Evolutionary conservation across 2,888 invertebrate genomes (phyloP).

Genomic region (Geophilus truncorum): DNA sequence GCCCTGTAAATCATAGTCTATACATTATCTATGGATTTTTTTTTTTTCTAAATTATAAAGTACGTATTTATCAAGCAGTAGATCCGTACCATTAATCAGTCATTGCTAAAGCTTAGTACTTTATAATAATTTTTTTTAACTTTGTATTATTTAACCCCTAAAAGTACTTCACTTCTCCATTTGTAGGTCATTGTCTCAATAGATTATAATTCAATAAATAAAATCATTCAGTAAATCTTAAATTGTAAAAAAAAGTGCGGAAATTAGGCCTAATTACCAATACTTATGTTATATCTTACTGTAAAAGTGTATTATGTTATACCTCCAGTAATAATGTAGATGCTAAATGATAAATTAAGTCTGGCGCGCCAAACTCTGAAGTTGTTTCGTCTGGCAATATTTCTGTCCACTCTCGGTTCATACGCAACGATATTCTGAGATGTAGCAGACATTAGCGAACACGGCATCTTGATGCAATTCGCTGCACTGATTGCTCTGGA

Average conservation of each 20-base stretch:
- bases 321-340: conserved; percentile 1
- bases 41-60: background rate
- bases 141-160: no score
- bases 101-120: background rate
- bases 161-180: no score
- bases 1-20: conserved; percentile 7
- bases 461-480: background rate
- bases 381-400: background rate
- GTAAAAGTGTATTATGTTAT: background rate
- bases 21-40: background rate
- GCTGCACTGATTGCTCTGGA: background rate
- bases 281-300: background rate
- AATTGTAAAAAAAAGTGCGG: no score
- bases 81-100: background rate
- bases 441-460: background rate
- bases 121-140: no score
- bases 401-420: background rate
- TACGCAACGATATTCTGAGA: background rate
- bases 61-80: background rate
- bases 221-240: no score
- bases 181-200: background rate
- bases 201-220: no score
- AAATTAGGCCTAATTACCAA: no score
- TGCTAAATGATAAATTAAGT: background rate
- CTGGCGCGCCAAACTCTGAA: conserved; percentile 1